Evolutionary conservation across 2,888 invertebrate genomes (phyloP), one percentile per base, ranked within the genome.

Genomic region (Ectemnius continuus): DNA sequence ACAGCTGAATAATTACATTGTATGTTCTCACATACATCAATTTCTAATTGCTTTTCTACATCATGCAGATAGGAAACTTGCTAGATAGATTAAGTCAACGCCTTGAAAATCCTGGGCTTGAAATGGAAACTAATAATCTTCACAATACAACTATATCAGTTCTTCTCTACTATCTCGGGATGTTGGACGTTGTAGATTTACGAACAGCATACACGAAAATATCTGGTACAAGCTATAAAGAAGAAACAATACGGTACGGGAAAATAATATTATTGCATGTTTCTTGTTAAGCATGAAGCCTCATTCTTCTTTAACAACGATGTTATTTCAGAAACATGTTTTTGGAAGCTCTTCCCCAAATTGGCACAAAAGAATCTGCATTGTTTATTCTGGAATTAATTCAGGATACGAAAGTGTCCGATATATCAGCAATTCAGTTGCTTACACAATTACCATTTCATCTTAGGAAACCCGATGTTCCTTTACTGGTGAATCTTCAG

Each of bases 381-480:
- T 91, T 93, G 59, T 93, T 95, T 63, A 93, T 95, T 45, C 92
- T 94, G 73, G 93, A 95, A 82, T 89, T 95, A 58, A 93, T 95
- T 0, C 87, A 93, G 28, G 92, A 93, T 45, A 91, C 92, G 26
- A 92, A 93, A 91, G 92, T 95, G 0, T 94, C 94, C 83, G 94
- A 94, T 26, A 93, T 94, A 1, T 93, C 94, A 0, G 93, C 95
- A 0, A 92, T 94, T 4, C 94, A 94, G 52, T 90, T 95, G 47
- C 92, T 95, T 26, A 92, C 94, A 0, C 94, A 94, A 56, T 91
- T 95, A 64, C 95, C 95, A 0, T 95, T 95, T 90, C 94, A 95
- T 88, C 93, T 95, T 45, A 93, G 94, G 13, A 93, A 94, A 28
- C 89, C 93, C 1, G 92, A 93, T 13, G 91, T 87, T 45, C 88